A percentile compares a stretch with the other conserved stretches of the same genome.
These are phyloP conservation scores for Myrmecobius fasciatus DNA, from an alignment of 2,113 vertebrate species.

Conservation along the genomic window DNA sequence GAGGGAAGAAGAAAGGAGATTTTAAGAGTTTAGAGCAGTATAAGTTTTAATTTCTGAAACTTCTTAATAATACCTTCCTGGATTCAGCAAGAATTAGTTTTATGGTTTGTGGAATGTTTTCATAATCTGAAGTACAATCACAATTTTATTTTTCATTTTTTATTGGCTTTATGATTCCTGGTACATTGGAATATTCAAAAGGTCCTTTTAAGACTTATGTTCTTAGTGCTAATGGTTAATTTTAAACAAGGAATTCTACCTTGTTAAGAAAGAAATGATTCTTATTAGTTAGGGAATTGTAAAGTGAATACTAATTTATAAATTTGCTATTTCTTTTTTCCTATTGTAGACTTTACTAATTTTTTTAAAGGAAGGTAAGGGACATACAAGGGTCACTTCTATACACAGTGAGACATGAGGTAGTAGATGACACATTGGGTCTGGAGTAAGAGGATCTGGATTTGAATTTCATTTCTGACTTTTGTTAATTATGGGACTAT, in stretches of 20 bases:
- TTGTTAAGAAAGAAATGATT: not conserved
- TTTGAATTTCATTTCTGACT: too few relatives aligned
- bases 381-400: not conserved
- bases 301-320: not conserved
- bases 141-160: not conserved
- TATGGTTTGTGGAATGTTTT: slow-evolving; percentile 19
- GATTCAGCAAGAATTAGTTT: not conserved
- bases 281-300: not conserved
- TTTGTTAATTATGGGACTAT: too few relatives aligned
- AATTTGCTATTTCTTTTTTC: not conserved
- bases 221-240: not conserved
- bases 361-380: not conserved
- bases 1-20: slow-evolving; percentile 74
- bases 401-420: not conserved
- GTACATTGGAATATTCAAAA: not conserved
- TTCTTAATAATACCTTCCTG: slow-evolving; percentile 51
- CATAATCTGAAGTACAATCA: not conserved
- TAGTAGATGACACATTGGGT: not conserved
- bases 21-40: slow-evolving; percentile 74
- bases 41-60: slow-evolving; percentile 72
- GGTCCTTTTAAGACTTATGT: not conserved
- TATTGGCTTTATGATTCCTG: not conserved
- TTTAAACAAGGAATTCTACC: not conserved
- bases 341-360: not conserved
- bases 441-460: too few relatives aligned